Base-by-base conservation (phyloP, 2,113 vertebrate genomes). In the Lichenostomus cassidix region DNA sequence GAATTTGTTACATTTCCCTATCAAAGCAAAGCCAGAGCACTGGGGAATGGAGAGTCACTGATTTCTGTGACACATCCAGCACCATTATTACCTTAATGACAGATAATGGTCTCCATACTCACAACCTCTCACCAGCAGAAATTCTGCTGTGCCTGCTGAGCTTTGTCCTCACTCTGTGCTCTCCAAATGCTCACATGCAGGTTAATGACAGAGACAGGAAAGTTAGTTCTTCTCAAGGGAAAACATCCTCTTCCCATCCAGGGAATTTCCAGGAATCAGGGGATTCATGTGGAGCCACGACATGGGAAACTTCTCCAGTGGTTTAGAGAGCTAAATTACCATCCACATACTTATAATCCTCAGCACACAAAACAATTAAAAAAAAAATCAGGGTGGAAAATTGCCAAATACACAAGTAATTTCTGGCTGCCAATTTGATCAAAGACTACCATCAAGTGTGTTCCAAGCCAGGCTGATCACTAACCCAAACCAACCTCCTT, bases 71-170 rank as follows among this genome's bases (percentile, higher is more conserved):
- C 56, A 47, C 41, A 83, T 25, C 85, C 89, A 85, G 70, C 92
- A 89, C 55, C 27, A 22, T 92, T 62, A 95, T 95, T 94, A 93
- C 63, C 92, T 74, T 96, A 96, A 96, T 95, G 74, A 80, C 79
- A 68, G 39, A 35, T 93, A 96, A 95, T 82, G 91, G 91, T 49
- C 44, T 87, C 83, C 87, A 84, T 60, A 93, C 39, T 84, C 84
- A 78, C 46, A 90, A 77, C 41, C 73, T 92, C 74, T 76, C 41
- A 60, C 47, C 37, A 69, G 41, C 11, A 80, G 58, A 70, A 91
- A 71, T 35, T 19, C 73, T n/a, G 42, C 46, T 12, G 75, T 5
- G 59, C 63, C 73, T 88, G 21, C 16, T 42, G 35, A 67, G 58
- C 71, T 68, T 39, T 39, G 39, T 11, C 35, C 91, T 81, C 74